These are phyloP conservation scores for Gnatocerus cornutus DNA, from an alignment of 2,888 invertebrate species.

Conservation along the genomic window DNA sequence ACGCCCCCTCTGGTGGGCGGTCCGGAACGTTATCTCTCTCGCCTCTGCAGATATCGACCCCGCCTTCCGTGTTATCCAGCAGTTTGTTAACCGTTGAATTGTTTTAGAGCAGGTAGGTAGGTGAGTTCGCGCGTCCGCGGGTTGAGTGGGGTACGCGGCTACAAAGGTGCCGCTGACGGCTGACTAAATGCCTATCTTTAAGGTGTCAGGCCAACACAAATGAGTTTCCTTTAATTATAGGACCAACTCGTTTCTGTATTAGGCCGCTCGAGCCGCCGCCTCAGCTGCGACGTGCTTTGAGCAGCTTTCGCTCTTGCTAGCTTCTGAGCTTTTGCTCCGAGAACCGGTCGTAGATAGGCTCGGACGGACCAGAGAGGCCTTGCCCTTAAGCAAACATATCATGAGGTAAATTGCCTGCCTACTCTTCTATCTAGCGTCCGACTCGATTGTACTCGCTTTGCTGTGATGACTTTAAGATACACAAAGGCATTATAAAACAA, in stretches of 20 bases:
- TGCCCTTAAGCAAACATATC: slow-evolving; percentile 72
- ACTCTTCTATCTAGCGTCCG: slow-evolving; percentile 66
- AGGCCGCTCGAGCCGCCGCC: slow-evolving; percentile 64
- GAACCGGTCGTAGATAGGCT: slow-evolving; percentile 39
- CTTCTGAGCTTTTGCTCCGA: slow-evolving; percentile 3
- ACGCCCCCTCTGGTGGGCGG: slow-evolving; percentile 63
- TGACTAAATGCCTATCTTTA: slow-evolving; percentile 73
- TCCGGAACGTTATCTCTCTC: slow-evolving; percentile 64
- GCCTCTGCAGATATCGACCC: slow-evolving; percentile 67
- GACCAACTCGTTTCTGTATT: slow-evolving; percentile 70
- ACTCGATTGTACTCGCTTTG: slow-evolving; percentile 63
- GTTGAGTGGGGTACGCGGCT: slow-evolving; percentile 65
- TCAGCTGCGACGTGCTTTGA: slow-evolving; percentile 41
- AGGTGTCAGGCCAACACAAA: slow-evolving; percentile 72
- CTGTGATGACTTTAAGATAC: slow-evolving; percentile 69
- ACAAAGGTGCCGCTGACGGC: slow-evolving; percentile 72
- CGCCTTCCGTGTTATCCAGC: slow-evolving; percentile 68
- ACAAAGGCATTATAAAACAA: slow-evolving; percentile 71
- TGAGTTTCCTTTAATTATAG: slow-evolving; percentile 72
- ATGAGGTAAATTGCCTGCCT: slow-evolving; percentile 72
- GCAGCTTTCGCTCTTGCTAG: slow-evolving; percentile 24
- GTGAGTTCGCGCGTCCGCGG: slow-evolving; percentile 73
- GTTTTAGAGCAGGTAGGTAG: slow-evolving; percentile 69
- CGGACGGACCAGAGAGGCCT: slow-evolving; percentile 64
- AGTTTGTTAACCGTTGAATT: slow-evolving; percentile 70